Evolutionary conservation across 2,113 vertebrate species (phyloP), one percentile per base, ranked within the genome.

Genomic region (Ptyas mucosa): DNA sequence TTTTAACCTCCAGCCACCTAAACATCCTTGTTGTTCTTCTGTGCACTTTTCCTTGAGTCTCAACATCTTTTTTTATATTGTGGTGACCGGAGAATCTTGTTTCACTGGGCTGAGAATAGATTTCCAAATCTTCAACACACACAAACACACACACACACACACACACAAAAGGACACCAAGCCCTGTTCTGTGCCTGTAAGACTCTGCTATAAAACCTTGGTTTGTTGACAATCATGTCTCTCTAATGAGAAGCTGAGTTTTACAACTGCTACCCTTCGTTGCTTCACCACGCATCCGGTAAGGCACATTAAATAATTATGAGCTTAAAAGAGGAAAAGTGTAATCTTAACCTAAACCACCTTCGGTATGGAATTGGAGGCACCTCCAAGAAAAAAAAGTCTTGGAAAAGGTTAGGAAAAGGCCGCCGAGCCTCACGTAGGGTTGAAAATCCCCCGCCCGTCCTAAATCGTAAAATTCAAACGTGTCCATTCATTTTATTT

Each of bases 271-370:
- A n/a, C n/a, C n/a, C n/a, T n/a, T n/a, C n/a, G n/a, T 93, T 94
- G 85, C 75, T 85, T 57, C 94, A 89, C 14, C 54, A 61, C n/a
- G 61, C 85, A 95, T 94, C 94, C 93, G n/a, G 85, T 29, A 91
- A 85, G 55, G 87, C 87, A 89, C 69, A 93, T 93, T 89, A 9
- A 95, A 94, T 54, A 94, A 95, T 95, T 95, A 95, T 7, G 18
- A 95, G 81, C 90, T 69, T 69, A 94, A 93, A 69, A 89, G 90
- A 87, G 87, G 29, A 92, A 94, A 95, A 95, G 94, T 95, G 94
- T 93, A 95, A 96, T 94, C 81, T 92, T 95, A 95, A 93, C 94
- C 89, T 89, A 61, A 95, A 58, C 88, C 95, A 53, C 88, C 96
- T 95, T 94, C 94, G 89, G 21, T 29, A 89, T 1, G 53, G 53